Percentiles rank a stretch among this genome's conserved stretches.
Evolutionary conservation across 2,113 vertebrate genomes (phyloP).

Genomic region (Saccopteryx bilineata): DNA sequence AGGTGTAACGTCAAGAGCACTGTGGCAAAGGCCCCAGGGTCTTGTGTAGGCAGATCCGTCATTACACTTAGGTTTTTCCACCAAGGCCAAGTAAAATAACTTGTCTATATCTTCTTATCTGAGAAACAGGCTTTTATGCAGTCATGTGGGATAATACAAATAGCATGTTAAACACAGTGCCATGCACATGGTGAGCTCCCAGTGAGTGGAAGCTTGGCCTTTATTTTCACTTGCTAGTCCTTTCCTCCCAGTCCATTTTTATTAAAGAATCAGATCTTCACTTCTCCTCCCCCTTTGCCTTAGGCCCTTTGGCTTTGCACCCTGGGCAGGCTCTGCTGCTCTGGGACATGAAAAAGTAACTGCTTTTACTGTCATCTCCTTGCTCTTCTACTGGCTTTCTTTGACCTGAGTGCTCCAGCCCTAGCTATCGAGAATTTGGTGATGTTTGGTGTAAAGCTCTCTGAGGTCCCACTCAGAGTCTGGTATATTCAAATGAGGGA

Average conservation of each 20-base stretch:
- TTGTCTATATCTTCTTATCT: background rate
- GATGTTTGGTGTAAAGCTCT: background rate
- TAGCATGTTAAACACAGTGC: background rate
- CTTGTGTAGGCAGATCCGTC: accelerated
- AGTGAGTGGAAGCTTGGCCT: background rate
- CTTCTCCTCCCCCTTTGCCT: background rate
- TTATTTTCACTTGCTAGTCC: background rate
- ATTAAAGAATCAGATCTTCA: background rate
- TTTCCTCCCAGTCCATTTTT: background rate
- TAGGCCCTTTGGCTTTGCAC: background rate
- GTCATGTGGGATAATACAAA: background rate
- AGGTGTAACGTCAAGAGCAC: background rate
- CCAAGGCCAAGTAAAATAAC: background rate
- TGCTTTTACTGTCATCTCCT: background rate
- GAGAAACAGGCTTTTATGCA: background rate
- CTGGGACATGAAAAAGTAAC: background rate
- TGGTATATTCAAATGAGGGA: background rate
- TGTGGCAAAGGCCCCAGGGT: background rate
- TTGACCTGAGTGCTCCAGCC: background rate
- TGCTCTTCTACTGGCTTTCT: background rate
- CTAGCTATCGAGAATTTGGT: background rate
- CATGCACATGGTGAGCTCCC: accelerated
- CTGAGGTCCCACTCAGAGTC: background rate
- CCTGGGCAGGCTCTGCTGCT: background rate
- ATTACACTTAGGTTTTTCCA: background rate